Conservation (phyloP, 2,113 vertebrate species). For the Blennius ocellaris region DNA sequence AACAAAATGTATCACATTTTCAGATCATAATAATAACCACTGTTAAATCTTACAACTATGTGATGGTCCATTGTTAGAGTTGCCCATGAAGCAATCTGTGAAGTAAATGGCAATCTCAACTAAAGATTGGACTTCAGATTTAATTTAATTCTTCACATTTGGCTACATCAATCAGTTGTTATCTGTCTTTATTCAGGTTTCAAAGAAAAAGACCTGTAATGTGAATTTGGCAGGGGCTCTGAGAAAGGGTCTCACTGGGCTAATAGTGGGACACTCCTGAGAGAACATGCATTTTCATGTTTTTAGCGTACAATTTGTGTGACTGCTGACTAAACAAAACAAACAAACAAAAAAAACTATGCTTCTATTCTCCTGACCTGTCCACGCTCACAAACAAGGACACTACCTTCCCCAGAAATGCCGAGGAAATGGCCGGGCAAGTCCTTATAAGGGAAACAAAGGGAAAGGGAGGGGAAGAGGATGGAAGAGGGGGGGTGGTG, state of each 20-base stretch:
- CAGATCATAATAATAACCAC: too few species aligned
- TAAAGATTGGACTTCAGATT: background rate
- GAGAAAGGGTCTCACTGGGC: slow-evolving; percentile 8
- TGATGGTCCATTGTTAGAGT: slow-evolving; percentile 12
- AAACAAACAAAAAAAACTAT: slow-evolving; percentile 55
- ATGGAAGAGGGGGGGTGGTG: slow-evolving; percentile 35
- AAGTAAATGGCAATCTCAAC: slow-evolving; percentile 1
- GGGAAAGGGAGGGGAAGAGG: slow-evolving; percentile 80
- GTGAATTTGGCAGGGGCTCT: background rate
- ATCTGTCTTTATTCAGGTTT: background rate
- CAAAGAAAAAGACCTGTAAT: slow-evolving; percentile 17
- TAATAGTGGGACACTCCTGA: slow-evolving; percentile 24
- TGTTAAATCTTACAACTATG: background rate
- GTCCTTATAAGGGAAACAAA: slow-evolving; percentile 89
- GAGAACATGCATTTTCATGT: slow-evolving; percentile 29
- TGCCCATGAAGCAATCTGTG: background rate
- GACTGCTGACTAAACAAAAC: slow-evolving; percentile 25
- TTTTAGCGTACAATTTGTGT: slow-evolving; percentile 52
- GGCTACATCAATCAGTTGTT: background rate
- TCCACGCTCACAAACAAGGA: slow-evolving; percentile 79
- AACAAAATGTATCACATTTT: background rate
- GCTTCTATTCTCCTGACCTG: slow-evolving; percentile 74
- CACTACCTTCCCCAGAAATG: slow-evolving; percentile 81
- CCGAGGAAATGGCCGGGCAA: slow-evolving; percentile 85
- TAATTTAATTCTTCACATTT: background rate